Percentiles rank a stretch among this genome's conserved stretches.
Conservation (phyloP, 2,113 vertebrate genomes). For the Solea senegalensis region DNA sequence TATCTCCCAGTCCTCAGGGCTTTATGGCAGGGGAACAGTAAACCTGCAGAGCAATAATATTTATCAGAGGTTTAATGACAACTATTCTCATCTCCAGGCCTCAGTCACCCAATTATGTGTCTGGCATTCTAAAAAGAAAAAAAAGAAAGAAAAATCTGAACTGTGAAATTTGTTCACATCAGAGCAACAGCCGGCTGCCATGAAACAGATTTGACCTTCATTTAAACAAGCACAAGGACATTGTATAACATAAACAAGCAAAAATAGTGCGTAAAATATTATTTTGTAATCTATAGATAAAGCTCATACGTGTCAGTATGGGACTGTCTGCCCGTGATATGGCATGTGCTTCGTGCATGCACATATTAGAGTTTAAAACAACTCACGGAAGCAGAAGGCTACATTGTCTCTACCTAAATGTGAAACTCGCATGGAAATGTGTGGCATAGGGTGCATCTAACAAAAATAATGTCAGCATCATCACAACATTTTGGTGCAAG, state of each 20-base stretch:
- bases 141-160: neutral
- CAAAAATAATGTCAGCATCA: too few species aligned
- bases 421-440: too few species aligned
- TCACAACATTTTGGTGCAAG: too few species aligned
- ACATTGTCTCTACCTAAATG: too few species aligned
- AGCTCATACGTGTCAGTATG: too few species aligned
- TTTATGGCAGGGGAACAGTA: constrained; percentile 42
- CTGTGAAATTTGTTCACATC: neutral
- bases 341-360: too few species aligned
- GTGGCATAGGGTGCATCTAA: too few species aligned
- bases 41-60: constrained; percentile 44
- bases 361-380: too few species aligned
- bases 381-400: too few species aligned
- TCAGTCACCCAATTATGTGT: neutral
- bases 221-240: neutral
- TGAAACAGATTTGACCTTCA: neutral
- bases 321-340: too few species aligned
- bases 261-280: neutral
- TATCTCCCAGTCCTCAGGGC: constrained; percentile 30
- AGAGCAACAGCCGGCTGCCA: neutral
- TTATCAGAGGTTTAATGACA: constrained; percentile 45
- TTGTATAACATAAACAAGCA: neutral
- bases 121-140: constrained; percentile 4
- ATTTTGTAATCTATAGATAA: neutral
- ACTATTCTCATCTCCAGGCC: constrained; percentile 14